Evolutionary conservation across 2,888 invertebrate genomes (phyloP).

Genomic region (Zygogramma bicolorata): DNA sequence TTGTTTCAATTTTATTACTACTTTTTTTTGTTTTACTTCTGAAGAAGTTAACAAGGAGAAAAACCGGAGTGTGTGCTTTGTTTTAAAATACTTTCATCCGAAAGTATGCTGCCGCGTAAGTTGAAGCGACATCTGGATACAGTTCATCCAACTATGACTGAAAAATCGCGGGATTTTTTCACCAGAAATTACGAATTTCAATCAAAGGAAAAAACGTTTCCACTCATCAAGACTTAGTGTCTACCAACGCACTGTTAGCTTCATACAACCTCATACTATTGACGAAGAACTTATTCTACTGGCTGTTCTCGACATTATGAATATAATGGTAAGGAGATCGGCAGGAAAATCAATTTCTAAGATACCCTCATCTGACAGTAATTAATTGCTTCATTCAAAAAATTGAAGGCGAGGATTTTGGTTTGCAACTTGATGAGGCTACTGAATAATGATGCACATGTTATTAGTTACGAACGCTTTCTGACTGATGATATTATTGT

Average conservation of each 20-base stretch:
- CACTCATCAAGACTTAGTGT: slow-evolving; percentile 26
- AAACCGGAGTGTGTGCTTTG: slow-evolving; percentile 12
- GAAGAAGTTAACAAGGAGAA: background rate
- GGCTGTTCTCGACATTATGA: slow-evolving; percentile 49
- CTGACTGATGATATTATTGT: slow-evolving; percentile 27
- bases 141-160: background rate
- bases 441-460: slow-evolving; percentile 34
- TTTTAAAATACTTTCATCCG: background rate
- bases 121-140: slow-evolving; percentile 13
- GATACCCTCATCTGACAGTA: slow-evolving; percentile 45
- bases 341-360: slow-evolving; percentile 43
- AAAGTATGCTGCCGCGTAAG: slow-evolving; percentile 13
- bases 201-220: slow-evolving; percentile 23
- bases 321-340: slow-evolving; percentile 47
- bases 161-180: background rate
- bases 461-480: slow-evolving; percentile 28
- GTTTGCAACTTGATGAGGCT: slow-evolving; percentile 31
- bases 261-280: slow-evolving; percentile 42
- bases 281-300: slow-evolving; percentile 49
- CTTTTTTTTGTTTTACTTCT: slow-evolving; percentile 20
- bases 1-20: no score
- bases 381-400: slow-evolving; percentile 31
- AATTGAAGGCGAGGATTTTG: slow-evolving; percentile 16
- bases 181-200: slow-evolving; percentile 5
- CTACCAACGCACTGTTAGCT: background rate